Base-by-base conservation (phyloP, 2,888 invertebrate species). In the Anthoptus insignis region DNA sequence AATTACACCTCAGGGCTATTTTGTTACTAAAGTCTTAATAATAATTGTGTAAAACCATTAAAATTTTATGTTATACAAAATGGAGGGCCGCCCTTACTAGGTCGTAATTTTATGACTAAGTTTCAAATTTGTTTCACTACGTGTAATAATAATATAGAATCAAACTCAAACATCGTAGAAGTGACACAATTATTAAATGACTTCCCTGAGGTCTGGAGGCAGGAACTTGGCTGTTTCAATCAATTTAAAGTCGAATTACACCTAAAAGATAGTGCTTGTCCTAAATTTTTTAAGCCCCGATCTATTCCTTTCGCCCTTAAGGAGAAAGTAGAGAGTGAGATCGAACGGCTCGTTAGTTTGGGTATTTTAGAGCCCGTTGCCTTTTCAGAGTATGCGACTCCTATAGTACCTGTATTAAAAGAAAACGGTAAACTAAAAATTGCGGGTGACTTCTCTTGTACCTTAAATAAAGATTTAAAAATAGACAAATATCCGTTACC, bases 401-500 rank as follows among this genome's bases (percentile, higher is more conserved):
- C 66, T 5, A 57, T 67, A 9, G 66, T 67, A 0, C 54, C 66
- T 3, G 58, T 67, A 11, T 3, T 63, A 13, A 66, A 66, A 27
- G 54, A 56, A 13, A 69, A 69, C 29, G 70, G 70, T 1, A 68
- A 57, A 5, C 27, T 67, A 11, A 64, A 65, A 45, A 68, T 73
- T 29, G 73, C 70, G 21, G 71, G 69, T 11, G 71, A 73, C 53
- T 78, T 66, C 54, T 75, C 76, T 11, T 64, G 73, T 7, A 78
- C 76, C 0, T 29, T 75, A 56, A 80, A 78, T 60, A 73, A 73
- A 52, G 68, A 66, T 52, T 49, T 80, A 22, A 59, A 67, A 21
- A 73, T 77, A 19, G 79, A 79, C 19, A 71, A 69, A n/a, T 74
- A 74, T 11, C 71, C 72, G 0, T 19, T 76, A n/a, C 73, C 76